Base-by-base conservation (phyloP, 1,140 invertebrate species). In the Octopus bimaculoides region DNA sequence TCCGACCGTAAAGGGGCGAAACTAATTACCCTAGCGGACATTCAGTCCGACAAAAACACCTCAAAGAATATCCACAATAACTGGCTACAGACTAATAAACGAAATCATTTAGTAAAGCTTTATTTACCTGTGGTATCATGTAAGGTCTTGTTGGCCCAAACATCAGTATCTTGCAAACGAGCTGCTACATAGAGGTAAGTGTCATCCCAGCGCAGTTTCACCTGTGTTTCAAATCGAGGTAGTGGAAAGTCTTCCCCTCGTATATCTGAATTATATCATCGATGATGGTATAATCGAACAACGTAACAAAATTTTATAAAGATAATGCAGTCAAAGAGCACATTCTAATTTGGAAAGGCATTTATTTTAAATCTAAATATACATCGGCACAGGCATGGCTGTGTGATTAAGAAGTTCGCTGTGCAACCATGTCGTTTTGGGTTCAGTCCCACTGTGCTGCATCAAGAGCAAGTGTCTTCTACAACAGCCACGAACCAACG, bases 171-270 rank as follows among this genome's bases (percentile, higher is more conserved):
- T 78, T 86, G 80, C 53, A 86, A 66, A 61, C 77, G 80, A 9
- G 82, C 84, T 14, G 81, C 85, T 2, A 86, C 71, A 77, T 82
- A 86, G 14, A 86, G 77, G 75, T 81, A 80, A 4, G 77, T 78
- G 79, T 85, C 79, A 61, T 86, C 84, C 82, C 84, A 86, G 20
- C 84, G 74, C 41, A 86, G 55, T 75, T 86, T 86, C 1, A 85
- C 78, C n/a, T 77, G 81, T 0, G 85, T 85, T 8, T 82, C 74
- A 56, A 85, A 83, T 9, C 80, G 73, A 1, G 85, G 85, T 7
- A 14, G 52, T 0, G 83, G 79, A 17, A 79, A 82, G 56, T 79
- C 76, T 14, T 79, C 77, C 10, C 85, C 83, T 53, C 78, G 69
- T n/a, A 86, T 84, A 75, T 85, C 84, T 86, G 77, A 20, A 71